Conservation (phyloP, 2,797 vertebrate genomes). For the Microctenopoma steveboyesi region DNA sequence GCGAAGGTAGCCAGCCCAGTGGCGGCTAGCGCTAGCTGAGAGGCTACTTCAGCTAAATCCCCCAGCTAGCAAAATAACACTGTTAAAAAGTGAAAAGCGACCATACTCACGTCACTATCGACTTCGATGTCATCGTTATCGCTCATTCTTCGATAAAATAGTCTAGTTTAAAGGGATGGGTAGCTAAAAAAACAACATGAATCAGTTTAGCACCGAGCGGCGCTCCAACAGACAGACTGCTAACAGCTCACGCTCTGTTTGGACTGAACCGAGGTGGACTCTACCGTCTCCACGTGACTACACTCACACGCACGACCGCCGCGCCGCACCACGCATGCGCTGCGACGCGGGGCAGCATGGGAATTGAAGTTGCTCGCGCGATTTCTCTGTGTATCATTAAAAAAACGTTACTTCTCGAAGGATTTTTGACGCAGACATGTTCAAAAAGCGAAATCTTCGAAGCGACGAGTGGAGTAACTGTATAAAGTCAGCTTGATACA, state of each 20-base stretch:
- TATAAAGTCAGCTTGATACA: rapidly evolving
- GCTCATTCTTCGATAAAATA: conserved; percentile 91
- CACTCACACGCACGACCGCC: conserved; percentile 64
- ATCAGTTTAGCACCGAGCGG: conserved; percentile 73
- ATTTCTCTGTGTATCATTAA: rapidly evolving
- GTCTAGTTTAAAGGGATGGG: conserved; percentile 73
- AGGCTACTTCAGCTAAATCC: conserved; percentile 68
- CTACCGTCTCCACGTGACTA: conserved; percentile 83
- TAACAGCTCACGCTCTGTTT: conserved; percentile 75
- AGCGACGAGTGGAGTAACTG: rapidly evolving
- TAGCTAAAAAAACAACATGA: conserved; percentile 81
- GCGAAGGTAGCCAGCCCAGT: conserved; percentile 59
- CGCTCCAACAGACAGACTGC: conserved; percentile 66
- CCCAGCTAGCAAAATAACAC: conserved; percentile 51
- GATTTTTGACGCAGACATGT: rapidly evolving
- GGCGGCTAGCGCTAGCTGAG: conserved; percentile 72
- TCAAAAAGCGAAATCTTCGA: rapidly evolving
- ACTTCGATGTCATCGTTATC: conserved; percentile 99
- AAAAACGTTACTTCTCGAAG: rapidly evolving
- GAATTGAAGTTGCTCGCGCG: not conserved
- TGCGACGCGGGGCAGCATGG: rapidly evolving
- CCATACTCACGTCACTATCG: conserved; percentile 96
- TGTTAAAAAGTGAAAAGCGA: conserved; percentile 31
- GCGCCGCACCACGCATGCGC: conserved; percentile 73
- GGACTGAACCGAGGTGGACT: conserved; percentile 69